Evolutionary conservation across 2,797 vertebrate genomes (phyloP).

Genomic region (Melanotaenia pygmaea): DNA sequence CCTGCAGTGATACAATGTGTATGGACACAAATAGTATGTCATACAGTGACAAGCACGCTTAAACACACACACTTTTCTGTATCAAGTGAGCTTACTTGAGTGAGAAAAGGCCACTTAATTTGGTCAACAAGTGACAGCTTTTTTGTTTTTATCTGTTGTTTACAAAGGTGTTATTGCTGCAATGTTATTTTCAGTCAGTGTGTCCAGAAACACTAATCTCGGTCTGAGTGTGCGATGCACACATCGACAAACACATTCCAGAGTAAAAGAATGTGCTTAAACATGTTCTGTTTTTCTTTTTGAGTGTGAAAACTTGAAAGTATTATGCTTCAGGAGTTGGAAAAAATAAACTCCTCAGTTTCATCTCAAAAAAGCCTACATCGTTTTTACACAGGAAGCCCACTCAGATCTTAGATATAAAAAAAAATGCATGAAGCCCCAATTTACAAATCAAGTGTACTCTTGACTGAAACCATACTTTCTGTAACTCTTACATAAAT

Average conservation of each 20-base stretch:
- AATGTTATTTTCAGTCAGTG: constrained; percentile 9
- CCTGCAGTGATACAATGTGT: constrained; percentile 56
- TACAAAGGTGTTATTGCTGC: constrained; percentile 5
- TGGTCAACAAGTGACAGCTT: constrained; percentile 40
- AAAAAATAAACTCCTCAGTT: background rate
- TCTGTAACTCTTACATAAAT: background rate
- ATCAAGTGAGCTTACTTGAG: constrained; percentile 58
- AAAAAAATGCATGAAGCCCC: background rate
- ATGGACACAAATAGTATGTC: constrained; percentile 70
- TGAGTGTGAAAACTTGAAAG: background rate
- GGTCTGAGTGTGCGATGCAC: background rate
- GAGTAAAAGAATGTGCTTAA: background rate
- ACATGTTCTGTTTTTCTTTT: background rate
- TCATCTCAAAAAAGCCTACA: background rate
- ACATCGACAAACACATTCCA: background rate
- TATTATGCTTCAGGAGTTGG: background rate
- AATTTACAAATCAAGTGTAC: background rate
- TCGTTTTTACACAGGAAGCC: background rate
- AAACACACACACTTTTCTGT: constrained; percentile 3
- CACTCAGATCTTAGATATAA: background rate
- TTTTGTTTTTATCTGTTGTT: constrained; percentile 49
- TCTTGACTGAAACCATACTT: background rate
- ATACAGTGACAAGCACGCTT: constrained; percentile 33
- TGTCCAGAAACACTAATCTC: background rate
- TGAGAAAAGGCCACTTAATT: constrained; percentile 48